Evolutionary conservation across 2,888 invertebrate species (phyloP), one percentile per base, ranked within the genome.

Genomic region (Imbricaverruca yamaguchii): DNA sequence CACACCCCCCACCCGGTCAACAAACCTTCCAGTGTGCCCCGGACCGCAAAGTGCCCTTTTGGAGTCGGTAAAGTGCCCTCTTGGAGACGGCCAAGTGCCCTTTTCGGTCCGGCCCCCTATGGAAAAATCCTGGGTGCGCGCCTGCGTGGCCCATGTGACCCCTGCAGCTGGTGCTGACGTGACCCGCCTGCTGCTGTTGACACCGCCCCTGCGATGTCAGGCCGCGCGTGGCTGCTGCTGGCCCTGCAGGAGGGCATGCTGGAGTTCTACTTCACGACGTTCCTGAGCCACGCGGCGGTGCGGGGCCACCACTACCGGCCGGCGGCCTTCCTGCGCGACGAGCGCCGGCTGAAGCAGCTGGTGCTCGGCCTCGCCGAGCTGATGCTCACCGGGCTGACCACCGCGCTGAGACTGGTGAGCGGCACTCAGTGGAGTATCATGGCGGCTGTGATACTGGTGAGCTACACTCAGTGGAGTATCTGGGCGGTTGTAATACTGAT

Each of bases 341-440:
- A 81, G 12, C 15, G 79, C 67, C 23, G 82, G 79, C 78, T 82
- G 79, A 56, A 81, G 67, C 67, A 80, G 79, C 53, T 79, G 80
- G 69, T 78, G 53, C 57, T 81, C 79, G 65, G 79, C 57, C 79
- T 81, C 80, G 69, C 82, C 79, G 56, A 74, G 74, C 74, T 74
- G 53, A 74, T 39, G 53, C 53, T 53, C 18, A 53, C 53, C 74
- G 18, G 18, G 0, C 18, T 53, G 53, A 15, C 18, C 53, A 74
- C 74, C 11, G 74, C 25, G 74, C 53, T 74, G 18, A 13, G 74
- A 10, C 53, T 23, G 74, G 67, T 67, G 9, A 12, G 67, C 39
- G 1, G 4, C 39, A 39, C 39, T 39, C 39, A 39, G 39, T 39
- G 39, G 39, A 39, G 39, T 4, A 39, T 67, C n/a, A 12, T 2